Percentiles rank a stretch among this genome's conserved stretches.
phyloP scores from a whole-genome alignment of 2,888 invertebrate genomes.

The Drosophila picticornis region DNA sequence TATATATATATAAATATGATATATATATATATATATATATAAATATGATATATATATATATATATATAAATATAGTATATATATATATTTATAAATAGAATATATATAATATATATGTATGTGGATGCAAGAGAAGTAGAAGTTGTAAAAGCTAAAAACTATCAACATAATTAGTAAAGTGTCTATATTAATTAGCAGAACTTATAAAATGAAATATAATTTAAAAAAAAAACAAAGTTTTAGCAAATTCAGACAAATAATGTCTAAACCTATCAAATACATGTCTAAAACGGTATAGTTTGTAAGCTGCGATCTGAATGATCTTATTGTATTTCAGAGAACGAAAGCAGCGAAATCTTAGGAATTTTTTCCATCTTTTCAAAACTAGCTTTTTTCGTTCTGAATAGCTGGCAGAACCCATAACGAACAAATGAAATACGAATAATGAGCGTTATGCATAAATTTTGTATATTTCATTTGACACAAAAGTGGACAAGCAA shows the following conservation, averaged over 20 bases:
- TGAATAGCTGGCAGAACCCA: background rate
- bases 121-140: background rate
- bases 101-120: no score
- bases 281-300: background rate
- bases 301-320: background rate
- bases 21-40: no score
- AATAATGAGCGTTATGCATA: slow-evolving; percentile 45
- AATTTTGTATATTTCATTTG: slow-evolving; percentile 44
- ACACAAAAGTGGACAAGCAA: slow-evolving; percentile 43
- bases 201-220: background rate
- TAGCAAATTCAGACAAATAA: background rate
- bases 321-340: background rate
- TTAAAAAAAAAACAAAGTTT: background rate
- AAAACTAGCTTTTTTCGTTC: background rate
- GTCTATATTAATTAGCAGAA: background rate
- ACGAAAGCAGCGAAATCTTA: background rate
- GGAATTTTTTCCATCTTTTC: background rate
- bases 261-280: background rate
- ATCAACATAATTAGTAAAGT: background rate
- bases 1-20: background rate
- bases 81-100: no score
- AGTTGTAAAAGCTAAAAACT: background rate
- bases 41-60: no score
- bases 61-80: background rate
- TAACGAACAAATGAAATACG: slow-evolving; percentile 40